These are phyloP conservation scores for Drosophila prostipennis DNA, from an alignment of 2,888 invertebrate species.

Conservation along the genomic window DNA sequence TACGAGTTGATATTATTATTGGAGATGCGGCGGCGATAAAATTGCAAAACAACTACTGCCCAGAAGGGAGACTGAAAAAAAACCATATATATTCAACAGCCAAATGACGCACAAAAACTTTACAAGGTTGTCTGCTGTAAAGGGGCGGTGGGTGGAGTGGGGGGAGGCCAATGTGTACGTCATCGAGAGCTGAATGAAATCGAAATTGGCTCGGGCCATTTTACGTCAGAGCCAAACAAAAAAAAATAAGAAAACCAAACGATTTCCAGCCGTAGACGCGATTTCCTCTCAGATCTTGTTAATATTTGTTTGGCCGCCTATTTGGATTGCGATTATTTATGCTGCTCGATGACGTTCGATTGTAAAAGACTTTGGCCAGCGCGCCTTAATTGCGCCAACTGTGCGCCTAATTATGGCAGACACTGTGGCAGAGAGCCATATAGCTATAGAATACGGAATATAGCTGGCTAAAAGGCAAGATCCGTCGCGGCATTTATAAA, in stretches of 20 bases:
- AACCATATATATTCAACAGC: conserved; percentile 1
- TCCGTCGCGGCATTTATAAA: conserved; percentile 50
- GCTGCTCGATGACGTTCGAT: conserved; percentile 61
- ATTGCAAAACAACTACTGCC: conserved; percentile 56
- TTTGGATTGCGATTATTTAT: conserved; percentile 64
- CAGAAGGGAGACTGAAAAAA: conserved; percentile 46
- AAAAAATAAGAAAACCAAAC: conserved; percentile 30
- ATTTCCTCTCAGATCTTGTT: conserved; percentile 31
- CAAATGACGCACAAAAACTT: conserved; percentile 75
- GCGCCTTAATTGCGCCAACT: conserved; percentile 35
- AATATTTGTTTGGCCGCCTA: conserved; percentile 46
- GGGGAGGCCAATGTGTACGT: conserved; percentile 56
- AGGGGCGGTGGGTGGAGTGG: conserved; percentile 6
- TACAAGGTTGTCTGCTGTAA: conserved; percentile 74
- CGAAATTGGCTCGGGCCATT: conserved; percentile 57
- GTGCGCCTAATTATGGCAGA: conserved; percentile 63
- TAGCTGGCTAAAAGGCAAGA: conserved; percentile 11
- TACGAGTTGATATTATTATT: conserved; percentile 59
- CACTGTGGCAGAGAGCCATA: conserved; percentile 42
- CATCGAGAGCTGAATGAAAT: conserved; percentile 71
- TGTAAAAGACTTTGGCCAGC: conserved; percentile 35
- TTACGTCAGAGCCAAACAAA: conserved; percentile 62
- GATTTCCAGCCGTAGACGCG: conserved; percentile 28
- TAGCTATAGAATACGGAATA: background rate
- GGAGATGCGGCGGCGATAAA: conserved; percentile 59